Conservation (phyloP, 2,888 invertebrate species). For the Eurytoma californica region DNA sequence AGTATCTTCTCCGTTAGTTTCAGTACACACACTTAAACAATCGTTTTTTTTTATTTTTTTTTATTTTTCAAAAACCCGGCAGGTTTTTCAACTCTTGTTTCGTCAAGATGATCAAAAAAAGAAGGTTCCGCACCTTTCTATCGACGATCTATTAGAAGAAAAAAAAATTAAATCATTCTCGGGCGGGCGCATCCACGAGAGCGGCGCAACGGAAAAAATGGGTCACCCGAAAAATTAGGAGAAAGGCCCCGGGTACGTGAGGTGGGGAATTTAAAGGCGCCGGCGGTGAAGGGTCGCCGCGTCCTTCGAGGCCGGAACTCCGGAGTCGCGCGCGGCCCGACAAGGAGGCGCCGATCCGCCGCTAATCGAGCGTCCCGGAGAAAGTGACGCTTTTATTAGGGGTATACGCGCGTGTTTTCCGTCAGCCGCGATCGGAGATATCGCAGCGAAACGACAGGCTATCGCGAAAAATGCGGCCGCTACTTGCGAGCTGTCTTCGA, state of each 20-base stretch:
- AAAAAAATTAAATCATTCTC: too few species aligned
- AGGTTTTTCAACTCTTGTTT: too few species aligned
- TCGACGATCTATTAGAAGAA: too few species aligned
- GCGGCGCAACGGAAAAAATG: slow-evolving; percentile 4
- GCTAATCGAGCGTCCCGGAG: slow-evolving; percentile 5
- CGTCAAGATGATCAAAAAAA: too few species aligned
- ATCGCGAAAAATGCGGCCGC: background rate
- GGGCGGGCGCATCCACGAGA: background rate
- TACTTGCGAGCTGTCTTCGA: background rate
- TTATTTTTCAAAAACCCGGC: too few species aligned
- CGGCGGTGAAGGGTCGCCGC: slow-evolving; percentile 38
- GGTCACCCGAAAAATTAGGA: slow-evolving; percentile 42
- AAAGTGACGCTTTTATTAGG: slow-evolving; percentile 35
- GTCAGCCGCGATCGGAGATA: background rate
- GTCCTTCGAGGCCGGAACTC: slow-evolving; percentile 44
- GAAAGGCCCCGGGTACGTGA: slow-evolving; percentile 21
- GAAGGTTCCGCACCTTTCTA: too few species aligned
- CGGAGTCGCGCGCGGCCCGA: background rate
- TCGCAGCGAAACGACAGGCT: background rate
- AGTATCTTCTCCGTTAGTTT: too few species aligned
- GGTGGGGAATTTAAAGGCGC: background rate
- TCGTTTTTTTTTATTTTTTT: too few species aligned
- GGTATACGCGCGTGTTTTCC: background rate
- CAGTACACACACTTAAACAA: too few species aligned
- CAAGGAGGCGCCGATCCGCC: background rate